Percentiles rank a stretch among this genome's conserved stretches.
These are phyloP conservation scores for Aproaerema taeniolella DNA, from an alignment of 2,888 invertebrate species.

Conservation along the genomic window DNA sequence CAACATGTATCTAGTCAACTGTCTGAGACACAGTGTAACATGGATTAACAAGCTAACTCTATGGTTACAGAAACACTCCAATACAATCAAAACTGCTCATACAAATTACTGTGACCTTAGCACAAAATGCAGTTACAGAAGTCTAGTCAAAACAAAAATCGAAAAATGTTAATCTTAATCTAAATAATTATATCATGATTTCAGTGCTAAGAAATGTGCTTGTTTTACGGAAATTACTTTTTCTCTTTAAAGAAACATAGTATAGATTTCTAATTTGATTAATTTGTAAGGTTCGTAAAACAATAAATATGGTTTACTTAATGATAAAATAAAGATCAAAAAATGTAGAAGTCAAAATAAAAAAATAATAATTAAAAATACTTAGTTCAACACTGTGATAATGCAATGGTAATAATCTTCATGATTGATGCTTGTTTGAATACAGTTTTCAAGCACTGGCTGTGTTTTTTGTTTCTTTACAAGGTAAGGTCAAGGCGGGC, in stretches of 20 bases:
- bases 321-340: background rate
- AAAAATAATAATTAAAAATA: slow-evolving; percentile 39
- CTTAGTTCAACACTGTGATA: slow-evolving; percentile 45
- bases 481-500: slow-evolving; percentile 46
- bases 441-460: slow-evolving; percentile 44
- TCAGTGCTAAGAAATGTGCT: slow-evolving; percentile 52
- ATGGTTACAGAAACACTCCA: slow-evolving; percentile 61
- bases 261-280: too few relatives aligned
- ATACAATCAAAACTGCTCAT: slow-evolving; percentile 45
- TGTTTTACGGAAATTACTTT: slow-evolving; percentile 33
- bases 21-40: slow-evolving; percentile 45
- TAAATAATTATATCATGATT: slow-evolving; percentile 5
- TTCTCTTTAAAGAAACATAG: too few relatives aligned
- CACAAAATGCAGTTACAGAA: slow-evolving; percentile 40
- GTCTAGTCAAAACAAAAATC: slow-evolving; percentile 22
- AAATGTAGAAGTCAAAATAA: slow-evolving; percentile 23
- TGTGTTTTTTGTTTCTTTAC: slow-evolving; percentile 29
- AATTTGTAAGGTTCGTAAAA: too few relatives aligned
- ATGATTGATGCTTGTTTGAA: slow-evolving; percentile 5
- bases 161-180: slow-evolving; percentile 16
- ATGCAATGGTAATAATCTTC: slow-evolving; percentile 19
- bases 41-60: slow-evolving; percentile 46
- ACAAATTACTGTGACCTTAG: slow-evolving; percentile 49
- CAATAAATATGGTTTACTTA: background rate
- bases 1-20: slow-evolving; percentile 54